phyloP scores from a whole-genome alignment of 2,113 vertebrate species.

The Ptyas mucosa region DNA sequence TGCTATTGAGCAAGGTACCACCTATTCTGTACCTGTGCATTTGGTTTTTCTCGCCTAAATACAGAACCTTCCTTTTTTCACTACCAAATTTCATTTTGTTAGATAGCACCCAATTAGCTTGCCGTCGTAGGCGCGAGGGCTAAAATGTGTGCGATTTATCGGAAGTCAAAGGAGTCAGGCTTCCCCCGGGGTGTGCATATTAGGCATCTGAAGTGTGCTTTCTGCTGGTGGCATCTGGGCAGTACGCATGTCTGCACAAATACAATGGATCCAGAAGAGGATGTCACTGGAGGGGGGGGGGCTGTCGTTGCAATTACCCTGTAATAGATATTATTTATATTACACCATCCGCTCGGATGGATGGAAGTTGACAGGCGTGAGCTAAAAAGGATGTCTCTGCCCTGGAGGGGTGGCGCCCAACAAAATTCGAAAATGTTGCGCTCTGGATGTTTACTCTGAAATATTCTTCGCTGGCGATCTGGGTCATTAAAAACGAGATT shows the following conservation, averaged over 20 bases:
- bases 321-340: neutral
- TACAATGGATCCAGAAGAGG: neutral
- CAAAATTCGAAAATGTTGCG: neutral
- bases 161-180: neutral
- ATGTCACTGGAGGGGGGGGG: neutral
- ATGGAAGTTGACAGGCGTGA: neutral
- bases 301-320: neutral
- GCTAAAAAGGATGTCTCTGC: neutral
- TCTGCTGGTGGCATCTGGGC: neutral
- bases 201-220: neutral
- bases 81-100: too few relatives aligned
- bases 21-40: too few relatives aligned
- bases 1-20: too few relatives aligned
- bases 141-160: neutral
- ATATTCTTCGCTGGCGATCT: neutral
- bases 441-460: neutral
- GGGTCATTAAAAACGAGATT: neutral
- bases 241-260: neutral
- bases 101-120: neutral
- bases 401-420: neutral
- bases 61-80: too few relatives aligned
- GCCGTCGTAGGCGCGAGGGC: rapidly evolving
- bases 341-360: neutral
- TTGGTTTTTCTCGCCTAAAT: too few relatives aligned
- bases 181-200: neutral